phyloP scores from a whole-genome alignment of 2,113 vertebrate species.

The Formicarius rufipectus region DNA sequence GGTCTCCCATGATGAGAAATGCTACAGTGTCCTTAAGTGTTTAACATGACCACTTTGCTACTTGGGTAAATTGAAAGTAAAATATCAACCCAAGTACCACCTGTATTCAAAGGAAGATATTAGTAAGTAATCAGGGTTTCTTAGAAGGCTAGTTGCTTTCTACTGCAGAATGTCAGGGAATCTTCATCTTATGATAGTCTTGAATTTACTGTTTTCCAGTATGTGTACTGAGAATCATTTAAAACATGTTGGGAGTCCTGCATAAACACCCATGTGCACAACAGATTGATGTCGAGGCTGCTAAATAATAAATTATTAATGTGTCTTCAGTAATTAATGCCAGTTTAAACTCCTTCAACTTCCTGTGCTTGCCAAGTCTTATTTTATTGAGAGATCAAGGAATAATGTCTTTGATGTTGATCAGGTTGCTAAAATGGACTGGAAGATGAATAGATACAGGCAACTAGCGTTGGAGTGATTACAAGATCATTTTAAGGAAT shows the following conservation, averaged over 20 bases:
- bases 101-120: neutral
- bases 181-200: neutral
- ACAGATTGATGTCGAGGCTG: neutral
- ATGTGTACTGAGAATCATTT: neutral
- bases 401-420: slow-evolving; percentile 12
- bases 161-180: neutral
- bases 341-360: slow-evolving; percentile 34
- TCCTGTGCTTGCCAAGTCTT: slow-evolving; percentile 5
- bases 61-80: neutral
- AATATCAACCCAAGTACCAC: neutral
- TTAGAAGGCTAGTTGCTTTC: neutral
- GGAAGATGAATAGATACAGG: neutral
- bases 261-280: neutral
- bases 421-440: neutral
- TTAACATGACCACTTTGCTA: neutral
- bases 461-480: neutral
- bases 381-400: slow-evolving; percentile 48
- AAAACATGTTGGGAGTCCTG: neutral
- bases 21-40: neutral
- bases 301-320: slow-evolving; percentile 46
- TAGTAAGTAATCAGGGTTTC: neutral
- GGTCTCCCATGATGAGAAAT: neutral
- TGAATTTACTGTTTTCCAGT: neutral
- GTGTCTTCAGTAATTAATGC: slow-evolving; percentile 20
- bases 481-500: neutral